Base-by-base conservation (phyloP, 2,888 invertebrate genomes). In the Choristoneura rosaceana region DNA sequence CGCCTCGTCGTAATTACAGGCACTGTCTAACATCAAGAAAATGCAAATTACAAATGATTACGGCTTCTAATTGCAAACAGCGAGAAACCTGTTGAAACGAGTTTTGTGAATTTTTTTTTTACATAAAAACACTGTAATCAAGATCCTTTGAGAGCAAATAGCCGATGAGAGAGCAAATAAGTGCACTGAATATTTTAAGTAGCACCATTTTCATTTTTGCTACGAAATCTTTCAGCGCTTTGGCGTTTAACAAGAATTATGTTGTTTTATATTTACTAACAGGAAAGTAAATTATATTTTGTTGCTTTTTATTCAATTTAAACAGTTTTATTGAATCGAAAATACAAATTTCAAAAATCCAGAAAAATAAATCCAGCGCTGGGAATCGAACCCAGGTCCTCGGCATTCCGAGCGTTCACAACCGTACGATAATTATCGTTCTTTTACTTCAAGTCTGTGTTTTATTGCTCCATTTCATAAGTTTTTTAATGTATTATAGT, bases 91-190 rank as follows among this genome's bases (percentile, higher is more conserved):
- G 45, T 47, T 34, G 2, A 64, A 50, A 14, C 25, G 25, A 12
- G 55, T 25, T 55, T 55, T 47, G 10, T 10, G 3, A 47, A 47
- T 4, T 4, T 55, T 55, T 55, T 55, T 62, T 33, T 33, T 60
- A 12, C n/a, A 38, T 50, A 69, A 25, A 47, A 50, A 61, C 69
- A 10, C 52, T 62, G 43, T 69, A 69, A 69, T 69, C 63, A 69
- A 43, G 62, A 17, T 50, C 33, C 52, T 63, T 69, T 69, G 62
- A 61, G 61, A 61, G 62, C 62, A 69, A 69, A 69, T 38, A 69
- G 17, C 43, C 55, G 33, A 63, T 62, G 43, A 25, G 25, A 38
- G 47, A 38, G 17, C 43, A 62, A 69, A 69, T 45, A 69, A 55
- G 69, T 62, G 52, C 43, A 55, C 41, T 62, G 62, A 55, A 69